These are phyloP conservation scores for Corythaeola cristata DNA, from an alignment of 2,113 vertebrate genomes.

Conservation along the genomic window DNA sequence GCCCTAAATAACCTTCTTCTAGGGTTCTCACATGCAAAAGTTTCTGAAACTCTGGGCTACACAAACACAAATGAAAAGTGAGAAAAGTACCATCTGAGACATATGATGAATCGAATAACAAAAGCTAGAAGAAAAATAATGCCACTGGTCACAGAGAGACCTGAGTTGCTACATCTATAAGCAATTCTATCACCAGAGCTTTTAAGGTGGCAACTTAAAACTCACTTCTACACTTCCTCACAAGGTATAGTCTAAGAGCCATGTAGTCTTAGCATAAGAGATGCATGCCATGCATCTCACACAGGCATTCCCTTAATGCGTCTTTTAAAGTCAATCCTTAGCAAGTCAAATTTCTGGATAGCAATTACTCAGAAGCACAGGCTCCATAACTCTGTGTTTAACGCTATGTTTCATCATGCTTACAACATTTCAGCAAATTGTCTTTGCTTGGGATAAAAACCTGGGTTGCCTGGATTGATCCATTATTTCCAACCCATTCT, in stretches of 20 bases:
- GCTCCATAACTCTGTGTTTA: neutral
- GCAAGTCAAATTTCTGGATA: neutral
- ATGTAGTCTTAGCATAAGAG: neutral
- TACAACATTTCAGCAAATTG: neutral
- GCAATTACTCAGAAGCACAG: neutral
- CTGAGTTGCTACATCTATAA: neutral
- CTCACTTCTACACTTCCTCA: neutral
- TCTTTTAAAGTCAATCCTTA: neutral
- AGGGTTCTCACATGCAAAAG: neutral
- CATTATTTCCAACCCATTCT: neutral
- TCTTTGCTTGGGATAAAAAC: neutral
- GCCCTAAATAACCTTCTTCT: neutral
- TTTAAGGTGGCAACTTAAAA: neutral
- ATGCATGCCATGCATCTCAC: neutral
- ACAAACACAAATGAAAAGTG: neutral
- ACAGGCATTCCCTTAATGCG: neutral
- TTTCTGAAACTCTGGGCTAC: neutral
- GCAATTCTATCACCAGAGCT: neutral
- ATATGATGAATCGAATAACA: neutral
- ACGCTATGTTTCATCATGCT: neutral
- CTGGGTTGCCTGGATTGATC: neutral
- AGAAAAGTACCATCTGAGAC: neutral
- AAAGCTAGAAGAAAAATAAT: neutral
- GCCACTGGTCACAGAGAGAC: neutral
- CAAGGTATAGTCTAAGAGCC: neutral